These are phyloP conservation scores for Dermatemys mawii DNA, from an alignment of 2,113 vertebrate genomes.

Conservation along the genomic window DNA sequence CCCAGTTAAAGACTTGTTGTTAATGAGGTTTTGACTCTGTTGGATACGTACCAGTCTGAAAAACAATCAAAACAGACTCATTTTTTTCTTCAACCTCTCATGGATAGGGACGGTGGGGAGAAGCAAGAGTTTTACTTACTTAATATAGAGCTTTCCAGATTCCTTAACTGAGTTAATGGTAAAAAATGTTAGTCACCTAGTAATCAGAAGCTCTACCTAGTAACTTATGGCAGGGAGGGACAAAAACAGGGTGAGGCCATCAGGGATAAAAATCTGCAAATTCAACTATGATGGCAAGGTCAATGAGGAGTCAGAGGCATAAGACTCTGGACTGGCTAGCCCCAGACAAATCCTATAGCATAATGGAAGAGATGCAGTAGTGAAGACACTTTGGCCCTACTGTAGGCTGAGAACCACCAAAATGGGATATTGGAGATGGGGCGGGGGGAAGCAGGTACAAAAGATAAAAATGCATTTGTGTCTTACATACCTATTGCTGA, in stretches of 20 bases:
- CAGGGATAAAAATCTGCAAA: accelerated
- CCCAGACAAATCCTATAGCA: not conserved
- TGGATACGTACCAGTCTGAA: not conserved
- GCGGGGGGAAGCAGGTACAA: not conserved
- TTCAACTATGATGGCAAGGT: not conserved
- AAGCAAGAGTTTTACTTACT: accelerated
- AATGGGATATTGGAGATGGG: not conserved
- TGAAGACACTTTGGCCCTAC: not conserved
- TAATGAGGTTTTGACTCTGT: conserved; percentile 29
- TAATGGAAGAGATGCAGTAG: not conserved
- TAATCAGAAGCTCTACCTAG: not conserved
- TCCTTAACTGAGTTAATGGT: not conserved
- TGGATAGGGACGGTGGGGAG: accelerated
- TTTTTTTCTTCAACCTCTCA: not conserved
- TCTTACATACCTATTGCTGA: not conserved
- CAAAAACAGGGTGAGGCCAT: not conserved
- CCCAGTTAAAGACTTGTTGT: not conserved
- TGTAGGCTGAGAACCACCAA: not conserved
- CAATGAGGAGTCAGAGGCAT: not conserved
- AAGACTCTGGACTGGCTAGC: accelerated
- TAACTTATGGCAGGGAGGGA: not conserved
- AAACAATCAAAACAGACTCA: not conserved
- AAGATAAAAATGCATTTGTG: not conserved
- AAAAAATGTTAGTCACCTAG: not conserved
- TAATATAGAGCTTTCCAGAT: not conserved